A percentile compares a stretch with the other conserved stretches of the same genome.
phyloP scores from a whole-genome alignment of 2,113 vertebrate genomes.

The Suricata suricatta region DNA sequence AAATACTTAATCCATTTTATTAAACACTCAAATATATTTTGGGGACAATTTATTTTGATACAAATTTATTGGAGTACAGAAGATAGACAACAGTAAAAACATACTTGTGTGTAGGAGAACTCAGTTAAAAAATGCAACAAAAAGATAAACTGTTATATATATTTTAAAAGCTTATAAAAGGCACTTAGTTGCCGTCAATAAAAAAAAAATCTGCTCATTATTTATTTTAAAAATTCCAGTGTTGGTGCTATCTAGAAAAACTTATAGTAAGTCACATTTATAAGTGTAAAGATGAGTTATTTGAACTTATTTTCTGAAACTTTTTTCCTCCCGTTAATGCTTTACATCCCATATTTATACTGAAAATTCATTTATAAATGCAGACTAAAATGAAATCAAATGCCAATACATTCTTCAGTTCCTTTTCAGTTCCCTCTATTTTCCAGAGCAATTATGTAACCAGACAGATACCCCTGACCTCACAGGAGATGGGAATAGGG shows the following conservation, averaged over 20 bases:
- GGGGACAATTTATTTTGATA: not conserved
- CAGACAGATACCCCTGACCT: not conserved
- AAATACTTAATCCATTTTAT: not conserved
- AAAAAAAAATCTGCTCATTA: not conserved
- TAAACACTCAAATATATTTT: not conserved
- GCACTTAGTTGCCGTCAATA: not conserved
- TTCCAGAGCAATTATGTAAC: not conserved
- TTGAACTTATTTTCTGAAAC: not conserved
- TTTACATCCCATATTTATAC: not conserved
- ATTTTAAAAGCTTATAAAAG: not conserved
- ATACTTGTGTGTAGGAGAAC: not conserved
- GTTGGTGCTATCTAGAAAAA: not conserved
- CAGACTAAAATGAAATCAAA: not conserved
- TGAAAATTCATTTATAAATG: not conserved
- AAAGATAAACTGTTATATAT: not conserved
- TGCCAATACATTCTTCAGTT: not conserved
- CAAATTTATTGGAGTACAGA: not conserved
- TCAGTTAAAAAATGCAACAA: not conserved
- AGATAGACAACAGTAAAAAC: not conserved
- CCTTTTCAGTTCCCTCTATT: too few relatives aligned
- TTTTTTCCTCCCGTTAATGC: not conserved
- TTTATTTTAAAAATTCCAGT: not conserved
- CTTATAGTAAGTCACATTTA: not conserved
- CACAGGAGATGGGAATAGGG: fast-evolving
- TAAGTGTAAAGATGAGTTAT: not conserved